Percentiles rank a stretch among this genome's conserved stretches.
Conservation (phyloP, 2,888 invertebrate genomes). For the Imbricaverruca yamaguchii region DNA sequence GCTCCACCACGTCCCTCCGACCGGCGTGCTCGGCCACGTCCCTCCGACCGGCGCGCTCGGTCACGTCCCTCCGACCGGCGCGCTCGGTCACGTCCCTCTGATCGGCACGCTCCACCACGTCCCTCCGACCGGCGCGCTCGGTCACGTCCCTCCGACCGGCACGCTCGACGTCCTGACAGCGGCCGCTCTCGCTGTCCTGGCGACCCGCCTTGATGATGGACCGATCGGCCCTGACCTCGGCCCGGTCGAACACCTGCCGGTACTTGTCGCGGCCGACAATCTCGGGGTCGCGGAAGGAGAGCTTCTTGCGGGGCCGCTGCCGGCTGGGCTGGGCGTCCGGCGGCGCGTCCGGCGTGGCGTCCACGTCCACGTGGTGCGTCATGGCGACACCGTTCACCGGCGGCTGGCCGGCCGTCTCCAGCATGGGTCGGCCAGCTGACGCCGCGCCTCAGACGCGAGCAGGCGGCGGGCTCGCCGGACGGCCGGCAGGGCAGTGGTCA, state of each 20-base stretch:
- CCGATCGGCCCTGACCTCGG: neutral
- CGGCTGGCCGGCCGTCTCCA: neutral
- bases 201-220: slow-evolving; percentile 7
- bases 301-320: slow-evolving; percentile 68
- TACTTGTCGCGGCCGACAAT: slow-evolving; percentile 46
- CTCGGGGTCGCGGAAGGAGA: slow-evolving; percentile 80
- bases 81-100: too few species aligned
- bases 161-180: neutral
- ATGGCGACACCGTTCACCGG: neutral
- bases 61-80: too few species aligned
- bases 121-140: too few species aligned
- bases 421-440: neutral
- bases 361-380: slow-evolving; percentile 8
- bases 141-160: too few species aligned
- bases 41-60: too few species aligned
- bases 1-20: too few species aligned
- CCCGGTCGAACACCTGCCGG: slow-evolving; percentile 24
- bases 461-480: neutral
- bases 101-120: too few species aligned
- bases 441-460: neutral
- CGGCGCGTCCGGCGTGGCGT: neutral
- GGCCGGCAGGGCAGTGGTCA: neutral
- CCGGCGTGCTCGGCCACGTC: too few species aligned
- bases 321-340: slow-evolving; percentile 34
- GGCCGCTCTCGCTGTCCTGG: neutral